Evolutionary conservation across 1,140 invertebrate species (phyloP).

Genomic region (Lerema accius): DNA sequence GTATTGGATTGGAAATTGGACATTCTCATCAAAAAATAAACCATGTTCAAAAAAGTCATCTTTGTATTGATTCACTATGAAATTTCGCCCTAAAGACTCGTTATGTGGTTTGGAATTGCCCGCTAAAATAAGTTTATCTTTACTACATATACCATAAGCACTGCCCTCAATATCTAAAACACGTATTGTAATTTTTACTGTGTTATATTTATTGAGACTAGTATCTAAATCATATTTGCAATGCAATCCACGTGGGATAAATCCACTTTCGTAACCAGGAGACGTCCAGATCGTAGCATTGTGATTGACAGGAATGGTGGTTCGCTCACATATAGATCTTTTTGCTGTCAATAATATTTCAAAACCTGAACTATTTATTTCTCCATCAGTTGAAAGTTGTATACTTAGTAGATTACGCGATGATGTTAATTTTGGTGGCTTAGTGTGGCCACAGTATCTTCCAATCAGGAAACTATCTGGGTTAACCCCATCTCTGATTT

Average conservation of each 20-base stretch:
- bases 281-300: slow-evolving; percentile 79
- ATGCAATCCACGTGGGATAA: slow-evolving; percentile 56
- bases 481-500: slow-evolving; percentile 87
- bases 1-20: slow-evolving; percentile 49
- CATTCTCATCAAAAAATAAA: slow-evolving; percentile 46
- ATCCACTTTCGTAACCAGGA: slow-evolving; percentile 56
- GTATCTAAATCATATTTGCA: slow-evolving; percentile 58
- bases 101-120: slow-evolving; percentile 42
- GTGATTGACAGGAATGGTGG: slow-evolving; percentile 73
- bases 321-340: slow-evolving; percentile 45
- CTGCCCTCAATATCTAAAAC: slow-evolving; percentile 53
- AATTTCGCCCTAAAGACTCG: slow-evolving; percentile 52
- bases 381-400: slow-evolving; percentile 85
- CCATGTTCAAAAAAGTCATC: slow-evolving; percentile 46
- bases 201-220: slow-evolving; percentile 35
- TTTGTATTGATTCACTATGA: slow-evolving; percentile 39
- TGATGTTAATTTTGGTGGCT: slow-evolving; percentile 82
- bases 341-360: slow-evolving; percentile 79
- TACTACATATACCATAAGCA: slow-evolving; percentile 47
- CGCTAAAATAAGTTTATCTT: slow-evolving; percentile 59
- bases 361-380: slow-evolving; percentile 84
- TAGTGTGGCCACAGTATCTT: slow-evolving; percentile 85
- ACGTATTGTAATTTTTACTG: slow-evolving; percentile 54
- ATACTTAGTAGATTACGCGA: slow-evolving; percentile 85
- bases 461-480: slow-evolving; percentile 85